Base-by-base conservation (phyloP, 1,140 invertebrate genomes). In the Melipona quadrifasciata region DNA sequence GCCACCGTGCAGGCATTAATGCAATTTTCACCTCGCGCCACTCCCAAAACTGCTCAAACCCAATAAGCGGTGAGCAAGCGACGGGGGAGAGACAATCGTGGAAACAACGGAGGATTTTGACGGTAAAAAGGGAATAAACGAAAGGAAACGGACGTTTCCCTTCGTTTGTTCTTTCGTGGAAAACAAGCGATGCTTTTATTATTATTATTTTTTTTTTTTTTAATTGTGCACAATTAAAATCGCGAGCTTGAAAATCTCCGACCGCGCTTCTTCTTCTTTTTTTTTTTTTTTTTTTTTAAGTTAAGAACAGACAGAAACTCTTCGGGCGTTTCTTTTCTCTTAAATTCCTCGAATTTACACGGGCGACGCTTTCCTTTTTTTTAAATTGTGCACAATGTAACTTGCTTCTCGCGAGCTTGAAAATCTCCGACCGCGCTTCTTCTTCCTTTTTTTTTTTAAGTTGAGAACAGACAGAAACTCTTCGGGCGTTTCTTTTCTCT, bases 41-140 rank as follows among this genome's bases (percentile, higher is more conserved):
- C 47, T 78, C 51, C 51, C 1, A 21, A 27, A 71, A 57, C 19
- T n/a, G 27, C 78, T 17, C 16, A 47, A 70, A 80, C 71, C 53
- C 21, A 31, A 70, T 71, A 71, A 71, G 47, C 27, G 51, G 58
- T 53, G 57, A 80, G 58, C 53, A 19, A 80, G 65, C 53, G 16
- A 10, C 8, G 53, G 39, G 58, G 8, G 39, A 71, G 5, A 31
- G 65, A 58, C 67, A 27, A 55, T 67, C 27, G 31, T 1, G 19
- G 24, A n/a, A 70, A 67, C 47, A n/a, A 11, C 39, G 47, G 14
- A 14, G 47, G 8, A 16, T 64, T 77, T 77, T 47, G 24, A 14
- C 17, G n/a, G 10, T n/a, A 34, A 6, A 34, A 27, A 6, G 47
- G 51, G 70, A 68, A 68, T 55, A 47, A 77, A 77, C 24, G n/a